Percentiles rank a stretch among this genome's conserved stretches.
Evolutionary conservation across 2,797 vertebrate genomes (phyloP).

Genomic region (Pagetopsis macropterus): DNA sequence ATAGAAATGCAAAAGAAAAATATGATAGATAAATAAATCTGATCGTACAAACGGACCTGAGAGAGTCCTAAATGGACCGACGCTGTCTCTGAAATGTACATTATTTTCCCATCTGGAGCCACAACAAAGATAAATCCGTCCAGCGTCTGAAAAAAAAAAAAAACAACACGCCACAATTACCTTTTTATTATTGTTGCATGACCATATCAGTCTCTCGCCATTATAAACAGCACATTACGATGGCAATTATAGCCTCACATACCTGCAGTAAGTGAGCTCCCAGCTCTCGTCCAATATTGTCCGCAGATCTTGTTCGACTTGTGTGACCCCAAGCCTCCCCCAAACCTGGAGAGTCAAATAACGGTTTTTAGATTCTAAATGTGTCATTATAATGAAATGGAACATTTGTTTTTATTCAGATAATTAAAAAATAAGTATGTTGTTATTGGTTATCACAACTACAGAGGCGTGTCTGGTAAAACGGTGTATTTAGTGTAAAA

Average conservation of each 20-base stretch:
- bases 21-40: neutral
- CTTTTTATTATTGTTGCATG: no score
- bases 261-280: slow-evolving; percentile 86
- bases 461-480: slow-evolving; percentile 25
- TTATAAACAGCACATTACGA: neutral
- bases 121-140: slow-evolving; percentile 99
- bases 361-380: neutral
- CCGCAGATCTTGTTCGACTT: slow-evolving; percentile 89
- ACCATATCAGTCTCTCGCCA: no score
- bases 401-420: no score
- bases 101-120: slow-evolving; percentile 98
- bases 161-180: neutral
- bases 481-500: slow-evolving; percentile 32
- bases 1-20: no score
- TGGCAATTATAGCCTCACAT: neutral
- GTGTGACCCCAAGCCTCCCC: slow-evolving; percentile 95
- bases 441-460: neutral
- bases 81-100: slow-evolving; percentile 99
- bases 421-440: neutral
- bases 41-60: slow-evolving; percentile 86
- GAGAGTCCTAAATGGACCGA: slow-evolving; percentile 97
- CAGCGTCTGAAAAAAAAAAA: slow-evolving; percentile 85
- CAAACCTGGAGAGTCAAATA: slow-evolving; percentile 81
- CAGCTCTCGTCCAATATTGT: slow-evolving; percentile 92
- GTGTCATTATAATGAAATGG: neutral